A percentile compares a stretch with the other conserved stretches of the same genome.
phyloP scores from a whole-genome alignment of 2,888 invertebrate genomes.

The Dolichomitus sp. region DNA sequence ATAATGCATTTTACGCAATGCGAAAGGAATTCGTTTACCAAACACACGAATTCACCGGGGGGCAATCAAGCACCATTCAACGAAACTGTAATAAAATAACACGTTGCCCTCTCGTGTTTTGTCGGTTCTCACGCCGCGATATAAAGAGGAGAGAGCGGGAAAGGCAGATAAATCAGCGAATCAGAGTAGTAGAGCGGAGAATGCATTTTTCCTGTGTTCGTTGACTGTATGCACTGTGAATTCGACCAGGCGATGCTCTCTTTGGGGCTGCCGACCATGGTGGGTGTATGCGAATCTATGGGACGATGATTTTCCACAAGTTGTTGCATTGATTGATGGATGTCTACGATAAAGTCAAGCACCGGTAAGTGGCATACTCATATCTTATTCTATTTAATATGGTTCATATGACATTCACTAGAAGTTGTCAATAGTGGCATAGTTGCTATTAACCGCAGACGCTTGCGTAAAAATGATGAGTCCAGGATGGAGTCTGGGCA shows the following conservation, averaged over 20 bases:
- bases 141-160: conserved; percentile 10
- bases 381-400: neutral
- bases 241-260: conserved; percentile 1
- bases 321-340: neutral
- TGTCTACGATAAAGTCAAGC: neutral
- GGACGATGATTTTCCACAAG: neutral
- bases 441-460: neutral
- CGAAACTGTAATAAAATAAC: conserved; percentile 59
- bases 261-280: neutral
- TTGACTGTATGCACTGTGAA: conserved; percentile 21
- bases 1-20: conserved; percentile 41
- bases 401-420: neutral
- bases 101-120: conserved; percentile 22
- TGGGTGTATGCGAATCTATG: neutral
- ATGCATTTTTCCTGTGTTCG: conserved; percentile 29
- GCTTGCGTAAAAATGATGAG: no score
- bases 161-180: conserved; percentile 18
- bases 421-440: neutral
- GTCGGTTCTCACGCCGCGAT: conserved; percentile 1
- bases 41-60: conserved; percentile 36
- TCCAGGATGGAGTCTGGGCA: no score
- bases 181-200: conserved; percentile 16
- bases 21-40: conserved; percentile 53
- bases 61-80: conserved; percentile 62
- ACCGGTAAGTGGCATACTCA: neutral